Percentiles rank a stretch among this genome's conserved stretches.
These are phyloP conservation scores for Danio rerio DNA, from an alignment of 2,113 vertebrate species.

Conservation along the genomic window GRCz12tu NC_133191.1:4906501-4907000, in stretches of 20 bases:
- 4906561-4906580: no score
- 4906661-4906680: no score
- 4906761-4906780: constrained; percentile 61
- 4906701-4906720: no score
- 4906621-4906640: no score
- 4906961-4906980: constrained; percentile 28
- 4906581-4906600: no score
- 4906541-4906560: no score
- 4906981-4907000: constrained; percentile 26
- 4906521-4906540: no score
- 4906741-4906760: constrained; percentile 55
- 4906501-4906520: no score
- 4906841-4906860: background rate
- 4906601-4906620: no score
- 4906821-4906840: background rate
- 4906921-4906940: no score
- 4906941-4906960: background rate
- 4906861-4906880: constrained; percentile 29
- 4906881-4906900: constrained; percentile 1
- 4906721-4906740: background rate
- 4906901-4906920: background rate
- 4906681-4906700: no score
- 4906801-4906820: background rate
- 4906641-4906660: no score
- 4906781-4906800: background rate